Evolutionary conservation across 1,140 invertebrate genomes (phyloP), one percentile per base, ranked within the genome.

Genomic region (Pogonus chalceus): DNA sequence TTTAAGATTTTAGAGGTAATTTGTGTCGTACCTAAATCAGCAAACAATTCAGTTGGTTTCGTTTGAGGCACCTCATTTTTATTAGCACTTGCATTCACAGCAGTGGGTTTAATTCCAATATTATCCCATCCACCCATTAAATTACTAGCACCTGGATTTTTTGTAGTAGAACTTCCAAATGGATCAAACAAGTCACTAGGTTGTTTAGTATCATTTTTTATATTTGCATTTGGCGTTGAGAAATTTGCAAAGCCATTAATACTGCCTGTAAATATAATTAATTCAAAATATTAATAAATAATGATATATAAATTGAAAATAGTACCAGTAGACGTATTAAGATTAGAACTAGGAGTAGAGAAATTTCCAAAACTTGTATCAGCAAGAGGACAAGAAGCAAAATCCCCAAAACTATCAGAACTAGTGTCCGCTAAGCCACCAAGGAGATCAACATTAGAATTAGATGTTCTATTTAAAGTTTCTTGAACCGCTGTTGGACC

Each of bases 391-490:
- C 52, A 21, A 18, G 58, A 58, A 20, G 51, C 51, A 55, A 64
- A 62, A 26, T 48, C 37, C 23, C 37, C 50, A 31, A 66, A 66
- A 23, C 54, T 54, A 39, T 59, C 57, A 10, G 16, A 53, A 49
- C 52, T 51, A 20, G 37, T 56, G 12, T 50, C 51, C 7, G 69
- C 69, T 54, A 83, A 79, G 21, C 74, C 79, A 26, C 76, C 79
- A 18, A 87, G 70, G 47, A 87, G 68, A 72, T 87, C 83, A 60
- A 81, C 78, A 60, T 78, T 76, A 24, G 73, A 64, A 61, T 63
- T 64, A 53, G 69, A 31, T 56, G 65, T 58, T 56, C 54, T 1
- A 62, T 47, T 53, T 53, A 62, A 60, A 46, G 31, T 58, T 37
- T 20, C 53, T 53, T 18, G 48, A 46, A 18, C 22, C 18, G 23